Base-by-base conservation (phyloP, 2,888 invertebrate species). In the Bombylius major region DNA sequence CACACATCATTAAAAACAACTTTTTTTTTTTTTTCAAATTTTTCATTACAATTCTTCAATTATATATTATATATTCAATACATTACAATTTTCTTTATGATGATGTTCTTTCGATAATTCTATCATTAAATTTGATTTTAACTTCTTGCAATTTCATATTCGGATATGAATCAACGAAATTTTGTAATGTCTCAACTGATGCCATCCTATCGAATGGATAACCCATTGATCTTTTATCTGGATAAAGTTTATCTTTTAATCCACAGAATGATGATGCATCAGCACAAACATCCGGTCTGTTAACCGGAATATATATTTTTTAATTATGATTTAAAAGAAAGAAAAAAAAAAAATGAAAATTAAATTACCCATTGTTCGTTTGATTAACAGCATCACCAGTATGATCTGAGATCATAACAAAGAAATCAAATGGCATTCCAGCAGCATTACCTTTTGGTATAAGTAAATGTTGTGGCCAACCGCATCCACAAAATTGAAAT, bases 401-500 rank as follows among this genome's bases (percentile, higher is more conserved):
- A 71, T 82, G 86, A 72, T 89, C 81, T 56, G 89, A 84, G 57
- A 89, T 77, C 87, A 89, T 89, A 47, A 80, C 84, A 69, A 87
- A 89, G 47, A 89, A 73, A 62, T 86, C 82, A 66, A 83, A 80
- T 0, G 77, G 72, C 71, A 79, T 82, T 1, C 89, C 89, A 57
- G 79, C 76, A 0, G 77, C 66, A 5, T 70, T 82, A 5, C 90
- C 90, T 71, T 82, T 86, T 0, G 89, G 86, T 44, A 88, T 62
- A 7, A 89, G 77, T 81, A 90, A 79, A 71, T 90, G 89, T 59
- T 88, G 83, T 0, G 90, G 90, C 89, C 90, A 90, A 53, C 90
- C 89, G 65, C 91, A 92, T 58, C 90, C 90, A 75, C 91, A 92
- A 79, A 87, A 88, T 74, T 86, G 85, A 75, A 86, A 87, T 53